Evolutionary conservation across 2,113 vertebrate genomes (phyloP).

Genomic region (Oncorhynchus mykiss): DNA sequence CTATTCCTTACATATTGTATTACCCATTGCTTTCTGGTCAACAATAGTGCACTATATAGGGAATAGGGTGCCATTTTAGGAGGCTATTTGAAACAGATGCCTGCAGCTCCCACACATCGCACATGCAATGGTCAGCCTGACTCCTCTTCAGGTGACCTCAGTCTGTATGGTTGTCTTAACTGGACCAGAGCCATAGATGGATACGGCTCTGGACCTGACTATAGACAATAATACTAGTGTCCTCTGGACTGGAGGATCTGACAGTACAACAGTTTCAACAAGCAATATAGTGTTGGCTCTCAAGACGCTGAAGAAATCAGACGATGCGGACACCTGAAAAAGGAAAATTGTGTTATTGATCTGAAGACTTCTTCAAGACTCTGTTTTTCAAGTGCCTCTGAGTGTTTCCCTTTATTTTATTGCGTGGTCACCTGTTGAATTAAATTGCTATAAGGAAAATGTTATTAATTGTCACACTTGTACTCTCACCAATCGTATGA

Average conservation of each 20-base stretch:
- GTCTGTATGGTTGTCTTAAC: neutral
- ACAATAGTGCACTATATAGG: neutral
- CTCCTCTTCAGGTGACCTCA: neutral
- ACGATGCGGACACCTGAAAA: neutral
- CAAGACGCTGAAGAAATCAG: neutral
- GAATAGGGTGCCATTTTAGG: too few relatives aligned
- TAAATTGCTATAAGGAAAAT: neutral
- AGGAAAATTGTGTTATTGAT: too few relatives aligned
- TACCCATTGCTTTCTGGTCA: neutral
- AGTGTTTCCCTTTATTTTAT: neutral
- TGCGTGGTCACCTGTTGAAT: neutral
- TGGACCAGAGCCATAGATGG: too few relatives aligned
- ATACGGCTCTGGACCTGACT: neutral
- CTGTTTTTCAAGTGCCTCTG: neutral
- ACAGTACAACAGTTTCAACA: conserved; percentile 7
- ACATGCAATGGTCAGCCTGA: neutral
- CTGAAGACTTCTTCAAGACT: neutral
- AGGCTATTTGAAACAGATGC: neutral
- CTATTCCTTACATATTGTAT: too few relatives aligned
- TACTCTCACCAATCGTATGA: neutral
- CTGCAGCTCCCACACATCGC: neutral
- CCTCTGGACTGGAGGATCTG: conserved; percentile 12
- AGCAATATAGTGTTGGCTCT: conserved; percentile 16
- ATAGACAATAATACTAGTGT: conserved; percentile 10
- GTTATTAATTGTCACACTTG: neutral